A percentile compares a stretch with the other conserved stretches of the same genome.
phyloP scores from a whole-genome alignment of 2,797 vertebrate genomes.

The Pseudopleuronectes americanus region DNA sequence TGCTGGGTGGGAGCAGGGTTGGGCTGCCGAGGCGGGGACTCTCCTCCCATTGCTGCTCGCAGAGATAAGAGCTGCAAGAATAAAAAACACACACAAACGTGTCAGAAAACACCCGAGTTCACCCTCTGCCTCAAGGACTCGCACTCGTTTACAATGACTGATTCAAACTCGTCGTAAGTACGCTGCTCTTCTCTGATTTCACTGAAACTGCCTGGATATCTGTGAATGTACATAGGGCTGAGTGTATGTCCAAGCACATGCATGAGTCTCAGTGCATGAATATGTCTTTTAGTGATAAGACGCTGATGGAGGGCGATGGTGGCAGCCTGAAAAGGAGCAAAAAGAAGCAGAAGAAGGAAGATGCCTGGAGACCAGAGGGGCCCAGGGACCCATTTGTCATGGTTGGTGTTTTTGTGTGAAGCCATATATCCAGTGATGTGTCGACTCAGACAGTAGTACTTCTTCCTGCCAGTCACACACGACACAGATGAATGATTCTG shows the following conservation, averaged over 20 bases:
- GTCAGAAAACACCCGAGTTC: constrained; percentile 37
- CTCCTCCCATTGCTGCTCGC: constrained; percentile 72
- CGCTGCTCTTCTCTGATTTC: constrained; percentile 4
- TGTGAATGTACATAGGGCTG: background rate
- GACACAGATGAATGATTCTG: too few relatives aligned
- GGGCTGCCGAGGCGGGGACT: constrained; percentile 46
- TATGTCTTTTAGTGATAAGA: constrained; percentile 80
- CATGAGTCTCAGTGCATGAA: background rate
- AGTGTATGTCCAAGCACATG: background rate
- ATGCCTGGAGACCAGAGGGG: constrained; percentile 82
- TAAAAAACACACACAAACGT: constrained; percentile 33
- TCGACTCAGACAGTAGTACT: background rate
- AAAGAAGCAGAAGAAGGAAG: constrained; percentile 90
- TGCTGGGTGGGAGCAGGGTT: constrained; percentile 66
- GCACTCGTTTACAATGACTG: constrained; percentile 51
- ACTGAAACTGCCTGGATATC: background rate
- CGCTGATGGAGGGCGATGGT: constrained; percentile 78
- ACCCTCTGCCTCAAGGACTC: constrained; percentile 21
- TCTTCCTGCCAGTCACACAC: background rate
- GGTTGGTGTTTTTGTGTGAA: constrained; percentile 73
- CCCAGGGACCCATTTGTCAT: constrained; percentile 84
- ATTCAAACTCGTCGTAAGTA: constrained; percentile 57
- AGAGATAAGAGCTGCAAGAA: constrained; percentile 72
- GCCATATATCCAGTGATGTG: background rate
- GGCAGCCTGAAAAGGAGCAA: constrained; percentile 86